Evolutionary conservation across 2,797 vertebrate species (phyloP).

Genomic region (Tenualosa thibaudeaui): DNA sequence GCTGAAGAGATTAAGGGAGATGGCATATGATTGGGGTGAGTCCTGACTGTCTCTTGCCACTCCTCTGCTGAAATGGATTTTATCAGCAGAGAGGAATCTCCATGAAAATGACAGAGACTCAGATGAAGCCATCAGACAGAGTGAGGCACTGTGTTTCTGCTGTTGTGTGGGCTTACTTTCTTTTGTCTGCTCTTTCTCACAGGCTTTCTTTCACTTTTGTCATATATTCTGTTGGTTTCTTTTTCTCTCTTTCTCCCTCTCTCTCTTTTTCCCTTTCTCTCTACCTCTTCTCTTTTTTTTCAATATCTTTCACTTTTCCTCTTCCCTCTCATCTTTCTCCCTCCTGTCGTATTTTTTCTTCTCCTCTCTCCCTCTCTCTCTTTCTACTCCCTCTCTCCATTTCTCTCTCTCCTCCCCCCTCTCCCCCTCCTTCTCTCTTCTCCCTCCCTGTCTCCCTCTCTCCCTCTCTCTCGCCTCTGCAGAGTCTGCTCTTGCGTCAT

Average conservation of each 20-base stretch:
- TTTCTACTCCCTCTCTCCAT: constrained; percentile 27
- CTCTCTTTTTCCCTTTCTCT: not conserved
- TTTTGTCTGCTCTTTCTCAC: not conserved
- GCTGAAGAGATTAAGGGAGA: not conserved
- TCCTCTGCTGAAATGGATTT: not conserved
- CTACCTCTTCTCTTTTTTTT: not conserved
- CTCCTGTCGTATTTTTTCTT: not conserved
- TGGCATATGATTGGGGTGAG: not conserved
- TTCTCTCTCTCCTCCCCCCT: constrained; percentile 43
- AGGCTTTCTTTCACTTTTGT: not conserved
- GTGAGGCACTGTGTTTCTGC: not conserved
- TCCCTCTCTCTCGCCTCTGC: constrained; percentile 52
- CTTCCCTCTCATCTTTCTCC: constrained; percentile 34
- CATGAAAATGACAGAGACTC: not conserved
- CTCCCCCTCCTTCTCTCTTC: constrained; percentile 37
- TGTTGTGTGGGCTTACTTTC: not conserved
- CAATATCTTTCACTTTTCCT: not conserved
- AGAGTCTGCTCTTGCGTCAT: constrained; percentile 57
- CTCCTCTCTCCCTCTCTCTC: not conserved
- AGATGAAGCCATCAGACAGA: not conserved
- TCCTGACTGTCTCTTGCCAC: not conserved
- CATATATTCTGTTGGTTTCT: not conserved
- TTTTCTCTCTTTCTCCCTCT: not conserved
- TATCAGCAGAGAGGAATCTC: not conserved
- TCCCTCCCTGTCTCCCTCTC: constrained; percentile 37